Conservation (phyloP, 2,797 vertebrate species). For the Dipus sagitta region DNA sequence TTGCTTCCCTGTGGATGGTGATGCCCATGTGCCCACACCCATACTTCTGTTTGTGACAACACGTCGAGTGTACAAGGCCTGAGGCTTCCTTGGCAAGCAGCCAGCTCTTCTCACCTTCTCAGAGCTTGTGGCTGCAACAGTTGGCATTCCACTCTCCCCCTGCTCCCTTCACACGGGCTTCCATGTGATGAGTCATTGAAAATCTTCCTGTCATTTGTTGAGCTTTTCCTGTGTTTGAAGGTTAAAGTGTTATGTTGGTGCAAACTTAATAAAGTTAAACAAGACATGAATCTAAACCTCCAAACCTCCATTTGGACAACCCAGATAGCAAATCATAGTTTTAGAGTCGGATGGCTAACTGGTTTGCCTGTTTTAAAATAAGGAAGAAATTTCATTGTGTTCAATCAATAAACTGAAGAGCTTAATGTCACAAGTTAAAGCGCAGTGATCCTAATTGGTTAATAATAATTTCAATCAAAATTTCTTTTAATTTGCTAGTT, state of each 20-base stretch:
- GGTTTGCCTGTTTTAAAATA: constrained; percentile 50
- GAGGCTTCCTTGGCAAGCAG: constrained; percentile 72
- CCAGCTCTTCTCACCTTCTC: constrained; percentile 77
- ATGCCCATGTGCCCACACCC: background rate
- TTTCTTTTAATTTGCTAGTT: constrained; percentile 54
- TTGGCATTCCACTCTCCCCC: constrained; percentile 66
- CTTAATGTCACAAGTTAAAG: constrained; percentile 17
- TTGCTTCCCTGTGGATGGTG: background rate
- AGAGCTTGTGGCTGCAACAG: constrained; percentile 71
- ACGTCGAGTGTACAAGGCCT: constrained; percentile 29
- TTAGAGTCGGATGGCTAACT: constrained; percentile 27
- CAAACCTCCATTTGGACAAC: constrained; percentile 61
- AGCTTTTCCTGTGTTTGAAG: constrained; percentile 81
- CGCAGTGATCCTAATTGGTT: constrained; percentile 12
- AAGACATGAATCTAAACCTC: constrained; percentile 57
- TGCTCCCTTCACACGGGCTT: constrained; percentile 69
- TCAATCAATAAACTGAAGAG: background rate
- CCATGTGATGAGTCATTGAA: constrained; percentile 80
- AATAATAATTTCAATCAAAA: constrained; percentile 50
- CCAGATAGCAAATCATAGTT: constrained; percentile 71
- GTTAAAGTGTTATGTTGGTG: constrained; percentile 78
- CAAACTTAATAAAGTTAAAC: constrained; percentile 75
- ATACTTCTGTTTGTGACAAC: constrained; percentile 53
- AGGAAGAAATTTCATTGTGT: constrained; percentile 8
- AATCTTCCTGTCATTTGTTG: constrained; percentile 79